These are phyloP conservation scores for Pyrrhosoma nymphula DNA, from an alignment of 2,888 invertebrate species.

Conservation along the genomic window DNA sequence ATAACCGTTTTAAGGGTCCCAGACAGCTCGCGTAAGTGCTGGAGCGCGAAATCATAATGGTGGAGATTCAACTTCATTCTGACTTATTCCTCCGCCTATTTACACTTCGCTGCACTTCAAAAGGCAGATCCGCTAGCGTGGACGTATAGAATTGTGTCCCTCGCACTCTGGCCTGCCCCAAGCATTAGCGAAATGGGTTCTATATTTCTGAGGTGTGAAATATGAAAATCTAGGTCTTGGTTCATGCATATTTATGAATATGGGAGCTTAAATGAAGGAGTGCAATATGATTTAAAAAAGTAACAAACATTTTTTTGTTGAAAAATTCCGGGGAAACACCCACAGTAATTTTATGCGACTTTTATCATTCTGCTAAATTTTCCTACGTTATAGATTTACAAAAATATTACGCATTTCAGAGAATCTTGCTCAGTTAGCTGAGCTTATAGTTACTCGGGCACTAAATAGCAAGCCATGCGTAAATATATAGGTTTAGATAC, in stretches of 20 bases:
- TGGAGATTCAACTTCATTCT: background rate
- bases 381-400: no score
- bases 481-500: no score
- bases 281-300: no score
- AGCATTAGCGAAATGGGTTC: background rate
- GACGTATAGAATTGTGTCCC: background rate
- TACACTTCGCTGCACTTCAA: background rate
- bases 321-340: no score
- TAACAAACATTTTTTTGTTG: no score
- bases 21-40: background rate
- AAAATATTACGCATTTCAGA: no score
- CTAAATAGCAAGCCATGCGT: no score
- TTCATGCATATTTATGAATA: background rate
- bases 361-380: no score
- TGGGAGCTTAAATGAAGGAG: no score
- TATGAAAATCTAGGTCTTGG: background rate
- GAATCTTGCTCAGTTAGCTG: no score
- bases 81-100: background rate
- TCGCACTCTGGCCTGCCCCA: background rate
- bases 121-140: background rate
- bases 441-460: no score
- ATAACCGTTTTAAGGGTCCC: background rate
- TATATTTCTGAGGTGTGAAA: background rate
- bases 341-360: no score
- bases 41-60: constrained; percentile 1